Evolutionary conservation across 2,888 invertebrate species (phyloP).

Genomic region (Thymelicus acteon): DNA sequence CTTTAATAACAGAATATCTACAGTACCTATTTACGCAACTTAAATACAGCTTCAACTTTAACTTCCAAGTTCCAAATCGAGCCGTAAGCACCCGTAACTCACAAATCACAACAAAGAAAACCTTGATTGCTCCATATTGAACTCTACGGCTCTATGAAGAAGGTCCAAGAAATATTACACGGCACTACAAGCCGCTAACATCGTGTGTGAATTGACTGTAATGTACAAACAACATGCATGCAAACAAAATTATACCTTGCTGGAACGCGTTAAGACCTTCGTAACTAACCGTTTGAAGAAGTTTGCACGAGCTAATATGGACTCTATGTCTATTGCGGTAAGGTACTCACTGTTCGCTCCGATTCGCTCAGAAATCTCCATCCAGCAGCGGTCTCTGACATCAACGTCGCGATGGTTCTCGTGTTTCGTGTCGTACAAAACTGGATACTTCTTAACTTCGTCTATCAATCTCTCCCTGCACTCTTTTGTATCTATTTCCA

Average conservation of each 20-base stretch:
- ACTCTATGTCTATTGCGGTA: not conserved
- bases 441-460: constrained; percentile 74
- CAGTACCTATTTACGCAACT: not conserved
- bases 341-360: constrained; percentile 68
- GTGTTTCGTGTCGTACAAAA: constrained; percentile 74
- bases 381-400: constrained; percentile 75
- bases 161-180: constrained; percentile 28
- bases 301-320: constrained; percentile 7
- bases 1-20: too few species aligned
- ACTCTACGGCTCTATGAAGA: constrained; percentile 13
- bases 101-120: not conserved
- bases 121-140: not conserved
- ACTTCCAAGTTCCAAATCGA: too few species aligned
- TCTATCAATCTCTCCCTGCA: constrained; percentile 73
- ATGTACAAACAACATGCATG: not conserved
- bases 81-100: not conserved
- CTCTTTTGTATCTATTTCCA: constrained; percentile 48
- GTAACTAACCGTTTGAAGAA: not conserved
- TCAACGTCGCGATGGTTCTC: constrained; percentile 76
- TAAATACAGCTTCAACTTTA: not conserved
- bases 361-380: constrained; percentile 70
- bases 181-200: constrained; percentile 18
- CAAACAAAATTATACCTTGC: constrained; percentile 29
- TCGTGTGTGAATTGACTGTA: constrained; percentile 28
- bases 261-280: not conserved